Base-by-base conservation (phyloP, 2,797 vertebrate genomes). In the Columba guinea region DNA sequence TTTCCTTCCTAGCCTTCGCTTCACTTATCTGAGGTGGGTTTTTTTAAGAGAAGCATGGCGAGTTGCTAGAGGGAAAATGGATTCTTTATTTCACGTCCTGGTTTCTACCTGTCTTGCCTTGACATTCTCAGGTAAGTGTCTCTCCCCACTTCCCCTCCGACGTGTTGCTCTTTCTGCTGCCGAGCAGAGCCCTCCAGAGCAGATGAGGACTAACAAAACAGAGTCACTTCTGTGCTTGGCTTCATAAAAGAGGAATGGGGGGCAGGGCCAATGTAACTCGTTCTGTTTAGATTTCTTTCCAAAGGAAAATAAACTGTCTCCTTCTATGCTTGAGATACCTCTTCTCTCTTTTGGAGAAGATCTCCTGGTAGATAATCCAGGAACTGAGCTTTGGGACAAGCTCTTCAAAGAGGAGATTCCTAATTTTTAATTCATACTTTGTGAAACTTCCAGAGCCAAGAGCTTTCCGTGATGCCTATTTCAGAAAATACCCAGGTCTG, bases 1-100 rank as follows among this genome's bases (percentile, higher is more conserved):
- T 98, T 99, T 99, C 99, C 98, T 98, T 98, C 97, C 98, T 98
- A 97, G 96, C 95, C 96, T 97, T 97, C 93, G 97, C 98, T 98
- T 98, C 97, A 97, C 98, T 98, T 98, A 98, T 98, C 98, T 98
- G 97, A 97, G 96, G 96, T 97, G 96, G 91, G 24, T 95, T 95
- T 97, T 96, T 95, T 96, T 97, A 97, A 98, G 97, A 96, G 93
- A 98, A 97, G 97, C 95, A 91, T 96, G 95, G 97, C 92, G 90
- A 92, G 95, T 97, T 97, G 98, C 96, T 97, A 97, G 97, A 96
- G 96, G 95, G 96, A 97, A 98, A 98, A 99, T 99, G 99, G 98
- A 98, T 94, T 96, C 97, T 91, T 94, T 96, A 95, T 90, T 98
- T 96, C 97, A 97, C 78, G 53, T 97, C 97, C 97, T 96, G 91